Percentiles rank a stretch among this genome's conserved stretches.
Evolutionary conservation across 2,888 invertebrate genomes (phyloP).

Genomic region (Mayetiola destructor): DNA sequence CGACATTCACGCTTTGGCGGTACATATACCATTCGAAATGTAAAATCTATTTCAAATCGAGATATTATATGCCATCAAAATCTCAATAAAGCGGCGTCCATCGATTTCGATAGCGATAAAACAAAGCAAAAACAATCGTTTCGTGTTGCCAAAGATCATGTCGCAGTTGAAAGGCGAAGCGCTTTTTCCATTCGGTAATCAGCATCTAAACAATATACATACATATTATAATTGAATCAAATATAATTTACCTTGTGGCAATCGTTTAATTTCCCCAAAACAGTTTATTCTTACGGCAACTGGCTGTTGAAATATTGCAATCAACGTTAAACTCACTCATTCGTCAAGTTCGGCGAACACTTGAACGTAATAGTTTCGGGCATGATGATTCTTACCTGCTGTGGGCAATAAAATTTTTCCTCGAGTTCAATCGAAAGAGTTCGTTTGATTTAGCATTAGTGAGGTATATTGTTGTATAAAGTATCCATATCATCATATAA

Average conservation of each 20-base stretch:
- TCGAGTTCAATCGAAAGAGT: conserved; percentile 88
- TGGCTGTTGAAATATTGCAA: conserved; percentile 83
- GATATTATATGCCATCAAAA: conserved; percentile 82
- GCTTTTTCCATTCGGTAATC: conserved; percentile 63
- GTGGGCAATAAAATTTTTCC: conserved; percentile 89
- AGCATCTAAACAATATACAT: background rate
- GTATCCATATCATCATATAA: conserved; percentile 20
- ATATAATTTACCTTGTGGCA: background rate
- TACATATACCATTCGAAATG: conserved; percentile 78
- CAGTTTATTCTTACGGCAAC: conserved; percentile 80
- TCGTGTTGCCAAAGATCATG: conserved; percentile 49
- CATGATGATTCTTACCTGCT: conserved; percentile 89
- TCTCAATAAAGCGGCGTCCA: conserved; percentile 55
- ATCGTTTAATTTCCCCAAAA: conserved; percentile 37
- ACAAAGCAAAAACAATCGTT: conserved; percentile 61
- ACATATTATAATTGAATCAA: background rate
- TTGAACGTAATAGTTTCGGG: conserved; percentile 50
- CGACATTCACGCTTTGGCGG: conserved; percentile 89
- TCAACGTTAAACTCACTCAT: conserved; percentile 88
- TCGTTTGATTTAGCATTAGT: conserved; percentile 77
- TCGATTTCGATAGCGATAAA: conserved; percentile 67
- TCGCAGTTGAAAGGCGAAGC: conserved; percentile 56
- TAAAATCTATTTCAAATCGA: conserved; percentile 84
- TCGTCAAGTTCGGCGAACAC: conserved; percentile 66
- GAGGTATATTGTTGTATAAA: conserved; percentile 41